phyloP scores from a whole-genome alignment of 1,140 invertebrate species.

The Paracyclopina nana region DNA sequence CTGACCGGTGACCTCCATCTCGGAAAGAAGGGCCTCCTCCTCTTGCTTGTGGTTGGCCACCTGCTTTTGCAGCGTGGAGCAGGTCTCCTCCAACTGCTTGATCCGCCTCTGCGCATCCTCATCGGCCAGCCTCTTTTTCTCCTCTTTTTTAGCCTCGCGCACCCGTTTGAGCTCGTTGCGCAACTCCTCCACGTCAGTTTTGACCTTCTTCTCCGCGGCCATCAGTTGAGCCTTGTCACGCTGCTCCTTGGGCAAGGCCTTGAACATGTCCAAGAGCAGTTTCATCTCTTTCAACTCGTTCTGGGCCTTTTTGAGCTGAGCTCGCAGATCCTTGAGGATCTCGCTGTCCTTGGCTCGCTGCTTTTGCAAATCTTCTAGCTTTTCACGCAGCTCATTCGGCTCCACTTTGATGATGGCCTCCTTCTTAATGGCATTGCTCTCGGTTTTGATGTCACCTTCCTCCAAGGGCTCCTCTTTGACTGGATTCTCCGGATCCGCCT shows the following conservation, averaged over 20 bases:
- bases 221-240: conserved; percentile 87
- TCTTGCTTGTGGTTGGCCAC: conserved; percentile 36
- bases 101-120: conserved; percentile 87
- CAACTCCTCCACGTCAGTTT: conserved; percentile 72
- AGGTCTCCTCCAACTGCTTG: conserved; percentile 76
- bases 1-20: conserved; percentile 98
- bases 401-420: conserved; percentile 1
- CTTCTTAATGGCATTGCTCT: neutral
- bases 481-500: conserved; percentile 13
- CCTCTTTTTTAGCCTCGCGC: conserved; percentile 74
- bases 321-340: conserved; percentile 19
- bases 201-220: conserved; percentile 75
- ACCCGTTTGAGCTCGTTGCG: conserved; percentile 30
- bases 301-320: conserved; percentile 43
- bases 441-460: neutral
- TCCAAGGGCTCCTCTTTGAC: neutral
- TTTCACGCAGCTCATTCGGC: conserved; percentile 15
- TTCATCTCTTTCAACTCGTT: conserved; percentile 86
- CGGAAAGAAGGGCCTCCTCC: conserved; percentile 88
- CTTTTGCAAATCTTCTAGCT: conserved; percentile 14
- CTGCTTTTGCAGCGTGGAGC: conserved; percentile 31
- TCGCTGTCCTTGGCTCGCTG: conserved; percentile 20
- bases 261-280: conserved; percentile 85
- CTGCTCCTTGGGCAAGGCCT: conserved; percentile 85
- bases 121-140: conserved; percentile 73